Evolutionary conservation across 2,888 invertebrate species (phyloP).

Genomic region (Pilophorus perplexus): DNA sequence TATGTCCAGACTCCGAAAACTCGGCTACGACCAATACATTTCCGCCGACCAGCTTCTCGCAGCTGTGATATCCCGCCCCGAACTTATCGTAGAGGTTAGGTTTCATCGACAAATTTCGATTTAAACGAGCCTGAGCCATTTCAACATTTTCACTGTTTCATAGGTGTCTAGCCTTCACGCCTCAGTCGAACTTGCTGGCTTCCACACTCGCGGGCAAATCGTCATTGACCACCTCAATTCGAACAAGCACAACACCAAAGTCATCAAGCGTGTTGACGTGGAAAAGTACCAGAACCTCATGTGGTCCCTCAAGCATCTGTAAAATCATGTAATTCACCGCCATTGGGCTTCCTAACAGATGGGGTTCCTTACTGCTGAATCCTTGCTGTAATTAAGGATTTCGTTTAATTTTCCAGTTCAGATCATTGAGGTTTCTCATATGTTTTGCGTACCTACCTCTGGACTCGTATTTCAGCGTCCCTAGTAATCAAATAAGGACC

Average conservation of each 20-base stretch:
- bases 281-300: conserved; percentile 40
- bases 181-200: conserved; percentile 43
- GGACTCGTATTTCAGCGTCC: too few relatives aligned
- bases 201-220: conserved; percentile 46
- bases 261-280: conserved; percentile 42
- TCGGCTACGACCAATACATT: conserved; percentile 43
- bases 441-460: too few relatives aligned
- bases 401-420: too few relatives aligned
- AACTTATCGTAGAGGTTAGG: conserved; percentile 30
- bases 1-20: conserved; percentile 33
- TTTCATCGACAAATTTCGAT: too few relatives aligned
- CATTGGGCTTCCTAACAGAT: too few relatives aligned
- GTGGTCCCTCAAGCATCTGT: conserved; percentile 3
- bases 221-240: conserved; percentile 44
- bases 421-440: too few relatives aligned
- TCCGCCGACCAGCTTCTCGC: conserved; percentile 44
- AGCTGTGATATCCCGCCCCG: conserved; percentile 34
- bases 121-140: too few relatives aligned
- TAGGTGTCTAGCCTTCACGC: conserved; percentile 27
- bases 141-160: too few relatives aligned
- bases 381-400: too few relatives aligned
- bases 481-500: too few relatives aligned
- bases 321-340: too few relatives aligned
- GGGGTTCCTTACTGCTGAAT: too few relatives aligned
- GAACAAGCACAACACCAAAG: conserved; percentile 39